Evolutionary conservation across 2,888 invertebrate species (phyloP).

Genomic region (Rhodophaea formosa): DNA sequence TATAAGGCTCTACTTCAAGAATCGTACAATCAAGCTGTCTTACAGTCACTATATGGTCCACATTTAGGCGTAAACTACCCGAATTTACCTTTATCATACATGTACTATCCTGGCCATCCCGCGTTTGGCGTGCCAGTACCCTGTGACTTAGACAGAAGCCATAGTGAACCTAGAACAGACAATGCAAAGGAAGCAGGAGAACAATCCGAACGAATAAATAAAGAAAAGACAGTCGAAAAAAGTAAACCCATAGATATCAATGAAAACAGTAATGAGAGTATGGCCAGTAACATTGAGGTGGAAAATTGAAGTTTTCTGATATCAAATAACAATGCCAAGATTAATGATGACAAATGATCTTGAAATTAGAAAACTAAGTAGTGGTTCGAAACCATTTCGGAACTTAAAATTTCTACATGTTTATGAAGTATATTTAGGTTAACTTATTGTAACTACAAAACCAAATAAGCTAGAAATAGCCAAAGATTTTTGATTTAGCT

Average conservation of each 20-base stretch:
- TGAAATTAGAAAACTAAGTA: neutral
- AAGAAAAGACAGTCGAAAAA: constrained; percentile 50
- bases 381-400: neutral
- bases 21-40: constrained; percentile 73
- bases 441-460: constrained; percentile 25
- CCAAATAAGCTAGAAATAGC: constrained; percentile 36
- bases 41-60: constrained; percentile 72
- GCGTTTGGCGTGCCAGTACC: constrained; percentile 59
- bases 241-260: constrained; percentile 57
- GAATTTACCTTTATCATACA: constrained; percentile 67
- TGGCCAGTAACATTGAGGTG: constrained; percentile 77
- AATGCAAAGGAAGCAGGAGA: constrained; percentile 46
- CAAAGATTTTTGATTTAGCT: constrained; percentile 52
- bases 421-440: neutral
- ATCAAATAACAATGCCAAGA: too few species aligned
- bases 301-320: constrained; percentile 56
- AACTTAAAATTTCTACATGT: neutral
- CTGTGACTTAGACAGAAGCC: constrained; percentile 63
- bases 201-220: constrained; percentile 43
- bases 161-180: constrained; percentile 48
- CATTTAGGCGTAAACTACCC: constrained; percentile 74
- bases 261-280: constrained; percentile 74
- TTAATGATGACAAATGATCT: neutral
- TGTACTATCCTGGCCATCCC: constrained; percentile 75
- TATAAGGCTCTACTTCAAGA: constrained; percentile 74